Evolutionary conservation across 1,140 invertebrate genomes (phyloP).

Genomic region (Drosophila bifasciata): DNA sequence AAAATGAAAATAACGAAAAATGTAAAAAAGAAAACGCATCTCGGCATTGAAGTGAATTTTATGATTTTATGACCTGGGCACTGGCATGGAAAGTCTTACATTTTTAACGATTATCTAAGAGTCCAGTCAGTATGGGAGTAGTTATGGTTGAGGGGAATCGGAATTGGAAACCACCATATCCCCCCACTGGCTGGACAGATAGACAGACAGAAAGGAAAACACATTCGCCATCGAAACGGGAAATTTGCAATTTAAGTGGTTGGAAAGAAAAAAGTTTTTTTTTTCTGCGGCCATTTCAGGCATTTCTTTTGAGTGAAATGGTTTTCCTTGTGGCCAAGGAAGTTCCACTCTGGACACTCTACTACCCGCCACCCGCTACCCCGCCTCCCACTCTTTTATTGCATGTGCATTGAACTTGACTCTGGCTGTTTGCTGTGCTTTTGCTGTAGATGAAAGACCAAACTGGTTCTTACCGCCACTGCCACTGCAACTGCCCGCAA

Average conservation of each 20-base stretch:
- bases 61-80: constrained; percentile 63
- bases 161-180: constrained; percentile 43
- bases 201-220: constrained; percentile 33
- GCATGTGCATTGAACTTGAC: constrained; percentile 74
- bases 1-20: no score
- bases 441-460: constrained; percentile 16
- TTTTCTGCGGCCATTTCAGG: constrained; percentile 61
- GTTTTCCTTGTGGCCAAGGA: constrained; percentile 49
- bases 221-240: constrained; percentile 70
- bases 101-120: constrained; percentile 63
- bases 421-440: constrained; percentile 37
- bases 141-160: constrained; percentile 13
- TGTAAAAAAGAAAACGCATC: not conserved
- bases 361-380: no score
- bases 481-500: constrained; percentile 18
- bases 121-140: no score
- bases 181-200: constrained; percentile 28
- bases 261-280: constrained; percentile 67
- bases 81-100: constrained; percentile 4
- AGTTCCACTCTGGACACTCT: constrained; percentile 10
- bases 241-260: constrained; percentile 78
- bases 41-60: constrained; percentile 7
- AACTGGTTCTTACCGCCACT: constrained; percentile 39
- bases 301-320: constrained; percentile 61
- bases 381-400: constrained; percentile 35